These are phyloP conservation scores for Scolopax mira DNA, from an alignment of 2,113 vertebrate genomes.

Conservation along the genomic window DNA sequence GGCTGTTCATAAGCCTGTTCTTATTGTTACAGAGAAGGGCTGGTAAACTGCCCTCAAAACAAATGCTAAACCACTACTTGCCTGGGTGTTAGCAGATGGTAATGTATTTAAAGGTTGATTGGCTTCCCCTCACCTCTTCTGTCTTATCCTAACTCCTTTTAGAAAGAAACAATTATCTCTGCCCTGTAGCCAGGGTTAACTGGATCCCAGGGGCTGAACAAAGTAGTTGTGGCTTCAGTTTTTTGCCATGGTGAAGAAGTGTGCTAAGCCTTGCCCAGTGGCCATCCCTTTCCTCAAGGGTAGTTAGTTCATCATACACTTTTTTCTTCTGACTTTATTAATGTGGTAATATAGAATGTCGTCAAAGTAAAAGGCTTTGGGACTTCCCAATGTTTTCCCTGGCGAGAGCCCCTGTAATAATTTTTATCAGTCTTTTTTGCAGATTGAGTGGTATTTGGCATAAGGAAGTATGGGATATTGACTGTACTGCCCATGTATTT, in stretches of 20 bases:
- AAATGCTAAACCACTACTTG: background rate
- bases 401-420: background rate
- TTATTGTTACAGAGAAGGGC: background rate
- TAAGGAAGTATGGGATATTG: background rate
- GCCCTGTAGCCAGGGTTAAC: background rate
- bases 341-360: background rate
- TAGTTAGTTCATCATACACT: background rate
- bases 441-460: background rate
- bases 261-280: background rate
- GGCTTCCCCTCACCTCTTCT: conserved; percentile 9
- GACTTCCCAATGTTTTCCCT: background rate
- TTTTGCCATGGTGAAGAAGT: background rate
- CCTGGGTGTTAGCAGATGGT: conserved; percentile 13
- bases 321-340: background rate
- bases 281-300: background rate
- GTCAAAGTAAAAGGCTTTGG: background rate
- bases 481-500: background rate
- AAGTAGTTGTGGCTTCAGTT: background rate
- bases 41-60: background rate
- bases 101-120: background rate
- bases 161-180: conserved; percentile 1
- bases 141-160: background rate
- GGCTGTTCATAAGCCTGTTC: background rate
- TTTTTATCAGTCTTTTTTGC: background rate
- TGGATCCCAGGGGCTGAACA: background rate